A percentile compares a stretch with the other conserved stretches of the same genome.
Conservation (phyloP, 1,140 invertebrate species). For the Semibalanus balanoides region DNA sequence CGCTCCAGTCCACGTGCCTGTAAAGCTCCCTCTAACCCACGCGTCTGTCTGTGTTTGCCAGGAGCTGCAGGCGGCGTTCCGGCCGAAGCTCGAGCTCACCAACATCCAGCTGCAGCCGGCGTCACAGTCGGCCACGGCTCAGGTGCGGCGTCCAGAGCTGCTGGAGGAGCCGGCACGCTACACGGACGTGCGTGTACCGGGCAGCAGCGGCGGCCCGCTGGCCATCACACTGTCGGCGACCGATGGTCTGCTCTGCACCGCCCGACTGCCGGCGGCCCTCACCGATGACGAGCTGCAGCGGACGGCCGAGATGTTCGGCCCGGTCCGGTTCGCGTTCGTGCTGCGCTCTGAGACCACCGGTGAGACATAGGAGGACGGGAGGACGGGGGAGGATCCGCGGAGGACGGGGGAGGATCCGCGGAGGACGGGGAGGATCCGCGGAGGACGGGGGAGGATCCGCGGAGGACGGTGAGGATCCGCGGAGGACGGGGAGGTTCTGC, state of each 20-base stretch:
- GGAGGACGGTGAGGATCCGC: too few species aligned
- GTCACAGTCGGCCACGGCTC: slow-evolving; percentile 14
- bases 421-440: too few species aligned
- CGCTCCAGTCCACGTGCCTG: too few species aligned
- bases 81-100: slow-evolving; percentile 18
- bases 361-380: slow-evolving; percentile 17
- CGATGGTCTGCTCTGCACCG: slow-evolving; percentile 40
- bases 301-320: slow-evolving; percentile 35
- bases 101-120: slow-evolving; percentile 10
- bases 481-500: too few species aligned
- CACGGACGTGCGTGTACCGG: slow-evolving; percentile 18
- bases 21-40: not conserved
- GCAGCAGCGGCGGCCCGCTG: slow-evolving; percentile 31
- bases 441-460: too few species aligned
- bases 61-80: slow-evolving; percentile 6
- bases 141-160: slow-evolving; percentile 1
- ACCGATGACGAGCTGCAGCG: slow-evolving; percentile 36
- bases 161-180: not conserved
- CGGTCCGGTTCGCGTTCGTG: slow-evolving; percentile 37
- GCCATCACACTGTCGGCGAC: slow-evolving; percentile 34
- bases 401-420: not conserved
- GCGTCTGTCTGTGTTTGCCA: not conserved
- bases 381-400: not conserved
- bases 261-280: slow-evolving; percentile 35
- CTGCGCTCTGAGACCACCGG: slow-evolving; percentile 40